Conservation (phyloP, 2,113 vertebrate genomes). For the Asarcornis scutulata region DNA sequence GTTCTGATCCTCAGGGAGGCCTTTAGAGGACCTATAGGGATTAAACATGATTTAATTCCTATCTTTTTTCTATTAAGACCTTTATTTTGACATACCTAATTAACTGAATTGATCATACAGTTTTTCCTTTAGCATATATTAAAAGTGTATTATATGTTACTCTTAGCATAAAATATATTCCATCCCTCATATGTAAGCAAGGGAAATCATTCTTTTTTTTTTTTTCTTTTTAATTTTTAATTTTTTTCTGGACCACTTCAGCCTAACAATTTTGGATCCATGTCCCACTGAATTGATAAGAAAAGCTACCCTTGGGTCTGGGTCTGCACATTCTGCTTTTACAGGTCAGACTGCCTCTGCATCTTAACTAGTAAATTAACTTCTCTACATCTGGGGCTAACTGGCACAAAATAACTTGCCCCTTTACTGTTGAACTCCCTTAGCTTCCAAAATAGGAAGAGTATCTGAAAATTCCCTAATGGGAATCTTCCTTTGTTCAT, state of each 20-base stretch:
- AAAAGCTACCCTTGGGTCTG: background rate
- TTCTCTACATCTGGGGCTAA: background rate
- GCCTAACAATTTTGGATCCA: background rate
- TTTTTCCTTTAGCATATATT: background rate
- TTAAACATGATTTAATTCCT: background rate
- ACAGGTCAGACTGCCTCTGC: fast-evolving
- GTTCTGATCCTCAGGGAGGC: background rate
- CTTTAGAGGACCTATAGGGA: background rate
- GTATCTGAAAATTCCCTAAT: background rate
- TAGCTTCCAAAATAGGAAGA: background rate
- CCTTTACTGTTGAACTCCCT: background rate
- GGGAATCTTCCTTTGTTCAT: background rate
- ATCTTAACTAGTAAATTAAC: background rate
- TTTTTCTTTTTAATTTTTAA: background rate
- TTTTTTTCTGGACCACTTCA: background rate
- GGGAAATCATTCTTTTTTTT: background rate
- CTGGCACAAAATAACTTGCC: background rate
- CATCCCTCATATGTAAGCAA: background rate
- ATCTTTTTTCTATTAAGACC: background rate
- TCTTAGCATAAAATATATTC: background rate
- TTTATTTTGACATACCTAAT: background rate
- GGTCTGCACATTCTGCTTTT: background rate
- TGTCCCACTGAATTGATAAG: background rate
- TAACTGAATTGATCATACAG: background rate
- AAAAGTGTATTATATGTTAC: background rate